phyloP scores from a whole-genome alignment of 2,888 invertebrate genomes.

The Thymelicus acteon region DNA sequence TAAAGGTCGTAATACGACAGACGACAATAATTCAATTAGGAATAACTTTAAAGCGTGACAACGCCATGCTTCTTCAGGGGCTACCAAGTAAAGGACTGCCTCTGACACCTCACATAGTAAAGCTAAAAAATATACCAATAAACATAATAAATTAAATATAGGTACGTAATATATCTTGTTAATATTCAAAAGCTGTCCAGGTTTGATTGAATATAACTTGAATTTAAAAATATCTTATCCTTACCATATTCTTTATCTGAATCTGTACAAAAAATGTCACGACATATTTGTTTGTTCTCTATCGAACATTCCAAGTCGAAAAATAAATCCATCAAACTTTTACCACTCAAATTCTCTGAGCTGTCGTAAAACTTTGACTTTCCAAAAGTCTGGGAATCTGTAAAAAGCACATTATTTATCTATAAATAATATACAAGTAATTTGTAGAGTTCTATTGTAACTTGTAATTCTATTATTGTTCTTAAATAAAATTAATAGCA shows the following conservation, averaged over 20 bases:
- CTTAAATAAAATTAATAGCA: too few species aligned
- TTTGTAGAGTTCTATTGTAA: background rate
- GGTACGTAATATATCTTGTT: too few species aligned
- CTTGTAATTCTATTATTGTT: too few species aligned
- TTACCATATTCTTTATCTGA: conserved; percentile 86
- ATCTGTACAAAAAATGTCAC: conserved; percentile 92
- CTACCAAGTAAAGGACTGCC: conserved; percentile 91
- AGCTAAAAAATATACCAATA: conserved; percentile 75
- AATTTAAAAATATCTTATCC: conserved; percentile 37
- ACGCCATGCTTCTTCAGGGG: conserved; percentile 93
- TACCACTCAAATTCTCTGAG: conserved; percentile 69
- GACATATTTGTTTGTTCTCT: conserved; percentile 91
- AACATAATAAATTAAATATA: too few species aligned
- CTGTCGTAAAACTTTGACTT: conserved; percentile 87
- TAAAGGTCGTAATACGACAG: conserved; percentile 89
- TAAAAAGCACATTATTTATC: conserved; percentile 41
- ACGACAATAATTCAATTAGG: conserved; percentile 88
- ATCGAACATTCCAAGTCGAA: conserved; percentile 95
- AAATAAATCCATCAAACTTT: conserved; percentile 87
- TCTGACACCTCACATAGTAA: conserved; percentile 93
- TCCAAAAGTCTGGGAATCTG: conserved; percentile 74
- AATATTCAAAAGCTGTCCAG: too few species aligned
- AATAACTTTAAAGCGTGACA: conserved; percentile 92
- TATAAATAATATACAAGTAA: background rate
- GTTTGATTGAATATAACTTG: too few species aligned